These are phyloP conservation scores for Matsumurasca onukii DNA, from an alignment of 1,140 invertebrate genomes.

Conservation along the genomic window DNA sequence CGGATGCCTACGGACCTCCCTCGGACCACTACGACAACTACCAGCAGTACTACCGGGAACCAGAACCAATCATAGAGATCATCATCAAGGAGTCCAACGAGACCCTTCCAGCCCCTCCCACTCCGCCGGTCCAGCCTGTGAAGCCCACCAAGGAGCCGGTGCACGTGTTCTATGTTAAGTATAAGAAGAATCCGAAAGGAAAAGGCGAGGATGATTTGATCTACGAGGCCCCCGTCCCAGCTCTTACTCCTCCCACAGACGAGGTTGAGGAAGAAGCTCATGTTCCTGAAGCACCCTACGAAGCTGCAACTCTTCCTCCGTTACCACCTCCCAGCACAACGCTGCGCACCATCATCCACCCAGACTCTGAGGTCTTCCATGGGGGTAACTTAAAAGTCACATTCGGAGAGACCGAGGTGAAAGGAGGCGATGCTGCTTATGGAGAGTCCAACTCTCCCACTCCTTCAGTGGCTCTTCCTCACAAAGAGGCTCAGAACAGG, in stretches of 20 bases:
- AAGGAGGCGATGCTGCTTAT: constrained; percentile 26
- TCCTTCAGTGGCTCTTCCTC: constrained; percentile 34
- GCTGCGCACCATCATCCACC: constrained; percentile 75
- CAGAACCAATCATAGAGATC: constrained; percentile 88
- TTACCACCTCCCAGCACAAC: constrained; percentile 71
- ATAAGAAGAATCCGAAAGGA: constrained; percentile 66
- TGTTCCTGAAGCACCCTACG: constrained; percentile 43
- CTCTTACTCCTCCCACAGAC: constrained; percentile 62
- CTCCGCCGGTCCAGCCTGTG: constrained; percentile 48
- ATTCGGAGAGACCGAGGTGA: constrained; percentile 38
- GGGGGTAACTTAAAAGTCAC: constrained; percentile 41
- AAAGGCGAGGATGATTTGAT: constrained; percentile 58
- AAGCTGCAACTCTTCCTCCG: constrained; percentile 21
- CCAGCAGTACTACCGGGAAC: constrained; percentile 70
- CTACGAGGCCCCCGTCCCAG: constrained; percentile 74
- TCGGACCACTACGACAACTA: constrained; percentile 20
- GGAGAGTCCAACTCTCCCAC: constrained; percentile 32
- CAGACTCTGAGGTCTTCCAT: constrained; percentile 79
- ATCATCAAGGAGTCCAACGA: constrained; percentile 89
- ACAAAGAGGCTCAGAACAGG: constrained; percentile 36
- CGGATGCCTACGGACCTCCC: constrained; percentile 28
- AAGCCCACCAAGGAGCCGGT: constrained; percentile 60
- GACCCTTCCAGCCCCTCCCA: constrained; percentile 65
- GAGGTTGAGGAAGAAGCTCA: constrained; percentile 33
- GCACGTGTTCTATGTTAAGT: constrained; percentile 88